Base-by-base conservation (phyloP, 2,888 invertebrate species). In the Agriopis marginaria region DNA sequence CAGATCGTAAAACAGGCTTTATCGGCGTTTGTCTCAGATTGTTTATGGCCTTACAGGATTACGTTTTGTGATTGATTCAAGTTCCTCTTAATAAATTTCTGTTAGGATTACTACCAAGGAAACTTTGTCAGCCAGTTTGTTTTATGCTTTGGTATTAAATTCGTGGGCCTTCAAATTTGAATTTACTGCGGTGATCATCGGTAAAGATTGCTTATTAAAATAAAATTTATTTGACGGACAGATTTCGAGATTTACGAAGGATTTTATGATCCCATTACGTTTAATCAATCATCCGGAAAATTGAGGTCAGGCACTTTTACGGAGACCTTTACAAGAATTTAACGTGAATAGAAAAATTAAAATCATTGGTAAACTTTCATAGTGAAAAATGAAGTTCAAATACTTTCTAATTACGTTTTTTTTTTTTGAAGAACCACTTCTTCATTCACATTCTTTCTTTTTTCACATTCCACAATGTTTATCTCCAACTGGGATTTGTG, bases 31-130 rank as follows among this genome's bases (percentile, higher is more conserved):
- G 88, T 88, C 85, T 81, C 82, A 86, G 83, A 89, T 91, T 90
- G 90, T 93, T 93, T 93, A 93, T 87, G 82, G 86, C 85, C 83
- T 78, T 85, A 85, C 85, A 82, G 92, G 89, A 90, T 93, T 90
- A 91, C 89, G 79, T 86, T 84, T 86, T 86, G 85, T 91, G 93
- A 93, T 93, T 93, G 93, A 94, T 93, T 90, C 84, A 81, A 86
- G 84, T 87, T 87, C 83, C 83, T 85, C 84, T 84, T 85, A 88
- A 89, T 91, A 90, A 87, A 89, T 89, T 87, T 87, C 80, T 79
- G 70, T 80, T 72, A 80, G 84, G 82, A 83, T 86, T 85, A 84
- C 79, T 82, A 73, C 79, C 76, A 77, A 77, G 77, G 81, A 49
- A 83, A 83, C 79, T 86, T 82, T 82, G 84, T 87, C 82, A 82